Evolutionary conservation across 37 sponge, comb jelly and placozoan species (phyloP).

Genomic region (Chondrosia reniformis): DNA sequence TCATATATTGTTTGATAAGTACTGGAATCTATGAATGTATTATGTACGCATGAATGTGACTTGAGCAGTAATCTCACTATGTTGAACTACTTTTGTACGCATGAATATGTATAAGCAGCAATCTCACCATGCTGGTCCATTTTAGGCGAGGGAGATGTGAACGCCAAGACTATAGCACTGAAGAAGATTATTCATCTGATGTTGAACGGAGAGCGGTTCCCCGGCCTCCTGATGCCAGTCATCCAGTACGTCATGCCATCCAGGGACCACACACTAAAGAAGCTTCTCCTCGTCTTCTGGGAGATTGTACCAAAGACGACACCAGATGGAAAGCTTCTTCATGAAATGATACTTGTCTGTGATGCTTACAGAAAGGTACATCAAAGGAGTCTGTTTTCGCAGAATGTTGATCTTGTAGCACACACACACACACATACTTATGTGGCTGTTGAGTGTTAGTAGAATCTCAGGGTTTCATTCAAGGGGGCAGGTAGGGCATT

Average conservation of each 20-base stretch:
- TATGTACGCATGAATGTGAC: not conserved
- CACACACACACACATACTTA: too few relatives aligned
- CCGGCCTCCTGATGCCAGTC: conserved; percentile 92
- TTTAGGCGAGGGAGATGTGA: conserved; percentile 71
- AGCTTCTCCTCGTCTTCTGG: conserved; percentile 93
- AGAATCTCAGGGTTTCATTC: too few relatives aligned
- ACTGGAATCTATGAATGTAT: too few relatives aligned
- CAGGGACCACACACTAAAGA: conserved; percentile 95
- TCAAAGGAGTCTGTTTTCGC: too few relatives aligned
- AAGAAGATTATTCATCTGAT: conserved; percentile 94
- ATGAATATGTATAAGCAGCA: not conserved
- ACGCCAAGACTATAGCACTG: conserved; percentile 68
- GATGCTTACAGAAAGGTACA: conserved; percentile 91
- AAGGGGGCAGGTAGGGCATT: too few relatives aligned
- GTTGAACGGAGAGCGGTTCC: conserved; percentile 90
- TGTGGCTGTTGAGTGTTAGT: too few relatives aligned
- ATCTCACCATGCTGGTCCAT: not conserved
- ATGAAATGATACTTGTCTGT: conserved; percentile 99
- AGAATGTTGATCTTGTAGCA: too few relatives aligned
- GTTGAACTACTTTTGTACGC: not conserved
- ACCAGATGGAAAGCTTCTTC: conserved; percentile 93
- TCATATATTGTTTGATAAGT: too few relatives aligned
- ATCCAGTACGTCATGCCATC: conserved; percentile 90
- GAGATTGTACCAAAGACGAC: conserved; percentile 97
- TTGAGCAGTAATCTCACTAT: too few relatives aligned